Evolutionary conservation across 1,140 invertebrate species (phyloP).

Genomic region (Nasonia vitripennis): DNA sequence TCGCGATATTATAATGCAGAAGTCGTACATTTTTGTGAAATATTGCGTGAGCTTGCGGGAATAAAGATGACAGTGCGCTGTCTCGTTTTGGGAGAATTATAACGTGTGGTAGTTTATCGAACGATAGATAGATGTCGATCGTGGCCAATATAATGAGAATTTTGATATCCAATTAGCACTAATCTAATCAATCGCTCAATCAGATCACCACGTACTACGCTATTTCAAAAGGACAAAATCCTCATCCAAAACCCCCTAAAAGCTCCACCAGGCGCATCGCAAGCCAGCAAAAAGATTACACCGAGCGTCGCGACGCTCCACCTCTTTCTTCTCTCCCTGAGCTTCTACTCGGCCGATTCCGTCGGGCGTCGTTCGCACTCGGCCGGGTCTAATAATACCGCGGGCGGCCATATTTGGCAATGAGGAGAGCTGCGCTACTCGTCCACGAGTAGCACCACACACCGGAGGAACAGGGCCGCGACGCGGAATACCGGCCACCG

Average conservation of each 20-base stretch:
- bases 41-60: too few relatives aligned
- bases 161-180: too few relatives aligned
- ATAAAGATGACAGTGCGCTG: neutral
- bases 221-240: too few relatives aligned
- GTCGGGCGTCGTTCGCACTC: slow-evolving; percentile 58
- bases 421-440: slow-evolving; percentile 50
- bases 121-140: too few relatives aligned
- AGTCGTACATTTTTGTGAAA: too few relatives aligned
- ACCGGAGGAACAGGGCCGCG: neutral
- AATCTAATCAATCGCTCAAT: too few relatives aligned
- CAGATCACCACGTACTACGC: too few relatives aligned
- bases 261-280: neutral
- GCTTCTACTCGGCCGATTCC: slow-evolving; percentile 53
- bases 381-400: slow-evolving; percentile 63
- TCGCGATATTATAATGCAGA: too few relatives aligned
- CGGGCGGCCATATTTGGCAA: slow-evolving; percentile 64
- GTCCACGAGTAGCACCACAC: neutral
- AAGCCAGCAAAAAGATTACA: neutral
- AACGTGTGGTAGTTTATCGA: too few relatives aligned
- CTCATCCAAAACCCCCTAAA: neutral
- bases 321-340: neutral
- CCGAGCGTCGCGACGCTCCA: slow-evolving; percentile 13
- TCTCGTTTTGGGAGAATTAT: too few relatives aligned
- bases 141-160: too few relatives aligned
- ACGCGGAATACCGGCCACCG: neutral